These are phyloP conservation scores for Hydractinia symbiolongicarpus DNA, from an alignment of 30 jellyfish, hydroid and myxozoan genomes.

Conservation along the genomic window DNA sequence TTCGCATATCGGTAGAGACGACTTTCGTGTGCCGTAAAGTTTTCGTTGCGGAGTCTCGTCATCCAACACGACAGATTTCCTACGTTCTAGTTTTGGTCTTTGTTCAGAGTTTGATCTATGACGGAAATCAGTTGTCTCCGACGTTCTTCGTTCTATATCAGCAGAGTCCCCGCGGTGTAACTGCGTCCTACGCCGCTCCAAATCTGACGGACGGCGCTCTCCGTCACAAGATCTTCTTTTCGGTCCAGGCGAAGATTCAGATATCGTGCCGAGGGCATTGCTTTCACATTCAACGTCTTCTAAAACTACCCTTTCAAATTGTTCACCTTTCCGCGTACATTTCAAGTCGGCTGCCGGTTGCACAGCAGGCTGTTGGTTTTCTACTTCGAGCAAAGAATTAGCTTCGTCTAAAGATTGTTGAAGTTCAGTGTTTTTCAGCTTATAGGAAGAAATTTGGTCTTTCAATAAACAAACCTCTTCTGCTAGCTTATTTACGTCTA, in stretches of 20 bases:
- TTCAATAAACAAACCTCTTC: neutral
- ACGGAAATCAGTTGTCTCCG: neutral
- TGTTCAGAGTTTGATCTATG: neutral
- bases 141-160: neutral
- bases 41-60: slow-evolving; percentile 12
- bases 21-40: slow-evolving; percentile 19
- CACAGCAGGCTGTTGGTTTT: neutral
- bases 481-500: neutral
- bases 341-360: slow-evolving; percentile 1
- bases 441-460: slow-evolving; percentile 1
- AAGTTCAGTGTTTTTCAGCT: neutral
- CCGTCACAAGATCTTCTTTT: neutral
- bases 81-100: neutral
- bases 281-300: neutral
- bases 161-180: neutral
- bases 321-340: neutral
- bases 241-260: neutral
- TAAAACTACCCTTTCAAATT: neutral
- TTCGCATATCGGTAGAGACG: slow-evolving; percentile 15
- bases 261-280: neutral
- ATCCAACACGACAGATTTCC: slow-evolving; percentile 1
- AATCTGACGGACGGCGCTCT: neutral
- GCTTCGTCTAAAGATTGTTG: slow-evolving; percentile 3
- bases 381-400: neutral
- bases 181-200: neutral